Conservation (phyloP, 30 jellyfish, hydroid and myxozoan species). For the Hydractinia echinata region DNA sequence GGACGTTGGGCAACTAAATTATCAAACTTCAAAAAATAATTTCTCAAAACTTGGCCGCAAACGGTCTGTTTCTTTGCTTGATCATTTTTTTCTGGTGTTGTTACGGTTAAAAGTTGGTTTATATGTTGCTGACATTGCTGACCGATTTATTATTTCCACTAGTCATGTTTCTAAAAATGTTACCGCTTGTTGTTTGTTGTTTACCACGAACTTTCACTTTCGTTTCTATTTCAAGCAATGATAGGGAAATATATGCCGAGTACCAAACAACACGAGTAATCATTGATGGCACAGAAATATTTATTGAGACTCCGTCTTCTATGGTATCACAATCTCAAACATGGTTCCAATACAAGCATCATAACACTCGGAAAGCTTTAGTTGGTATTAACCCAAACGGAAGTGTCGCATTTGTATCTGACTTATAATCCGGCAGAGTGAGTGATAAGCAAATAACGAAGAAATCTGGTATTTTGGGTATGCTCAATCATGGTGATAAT, state of each 20-base stretch:
- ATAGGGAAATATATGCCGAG: constrained; percentile 27
- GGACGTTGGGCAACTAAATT: background rate
- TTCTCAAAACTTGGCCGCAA: constrained; percentile 40
- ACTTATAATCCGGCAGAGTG: constrained; percentile 40
- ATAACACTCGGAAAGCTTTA: constrained; percentile 49
- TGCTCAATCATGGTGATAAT: constrained; percentile 40
- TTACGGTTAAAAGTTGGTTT: constrained; percentile 28
- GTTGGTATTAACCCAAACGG: constrained; percentile 52
- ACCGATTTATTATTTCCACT: constrained; percentile 35
- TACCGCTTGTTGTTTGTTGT: too few species aligned
- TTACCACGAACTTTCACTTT: constrained; percentile 28
- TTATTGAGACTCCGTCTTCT: constrained; percentile 43
- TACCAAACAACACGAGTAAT: constrained; percentile 37
- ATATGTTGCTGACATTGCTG: constrained; percentile 11
- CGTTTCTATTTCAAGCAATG: constrained; percentile 34
- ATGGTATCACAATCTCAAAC: constrained; percentile 40
- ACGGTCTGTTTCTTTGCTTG: constrained; percentile 33
- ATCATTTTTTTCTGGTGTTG: constrained; percentile 38
- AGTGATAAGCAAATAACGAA: constrained; percentile 42
- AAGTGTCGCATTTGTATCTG: constrained; percentile 32
- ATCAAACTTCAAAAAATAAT: background rate
- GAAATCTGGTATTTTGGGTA: constrained; percentile 30
- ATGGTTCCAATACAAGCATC: constrained; percentile 41
- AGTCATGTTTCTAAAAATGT: constrained; percentile 30
- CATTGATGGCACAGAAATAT: constrained; percentile 48